These are phyloP conservation scores for Podiceps cristatus DNA, from an alignment of 2,113 vertebrate genomes.

Conservation along the genomic window DNA sequence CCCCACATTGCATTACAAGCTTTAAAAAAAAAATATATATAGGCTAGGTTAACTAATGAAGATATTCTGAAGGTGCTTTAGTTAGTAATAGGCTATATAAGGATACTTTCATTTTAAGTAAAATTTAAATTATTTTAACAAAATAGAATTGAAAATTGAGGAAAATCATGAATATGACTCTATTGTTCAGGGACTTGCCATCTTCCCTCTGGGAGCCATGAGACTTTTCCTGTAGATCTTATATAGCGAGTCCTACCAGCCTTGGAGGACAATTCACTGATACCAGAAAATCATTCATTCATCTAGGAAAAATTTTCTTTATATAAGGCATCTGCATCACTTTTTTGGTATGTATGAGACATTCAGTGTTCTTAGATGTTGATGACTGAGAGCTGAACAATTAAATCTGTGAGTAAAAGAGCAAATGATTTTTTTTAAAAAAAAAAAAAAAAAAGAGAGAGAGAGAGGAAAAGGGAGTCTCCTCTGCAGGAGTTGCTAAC, in stretches of 20 bases:
- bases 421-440: not conserved
- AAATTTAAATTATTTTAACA: not conserved
- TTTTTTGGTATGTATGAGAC: not conserved
- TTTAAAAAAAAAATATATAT: too few relatives aligned
- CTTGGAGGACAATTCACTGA: not conserved
- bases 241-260: not conserved
- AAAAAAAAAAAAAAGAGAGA: not conserved
- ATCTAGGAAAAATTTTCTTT: not conserved
- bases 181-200: not conserved
- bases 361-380: not conserved
- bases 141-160: not conserved
- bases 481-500: not conserved
- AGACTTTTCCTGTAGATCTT: not conserved
- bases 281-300: not conserved
- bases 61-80: not conserved
- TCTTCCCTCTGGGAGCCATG: not conserved
- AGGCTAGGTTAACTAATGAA: not conserved
- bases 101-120: not conserved
- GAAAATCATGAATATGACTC: not conserved
- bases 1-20: not conserved
- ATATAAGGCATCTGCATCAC: not conserved
- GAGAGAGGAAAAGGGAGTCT: not conserved
- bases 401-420: not conserved
- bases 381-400: not conserved
- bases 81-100: not conserved